phyloP scores from a whole-genome alignment of 2,113 vertebrate genomes.

The Anoura caudifer region DNA sequence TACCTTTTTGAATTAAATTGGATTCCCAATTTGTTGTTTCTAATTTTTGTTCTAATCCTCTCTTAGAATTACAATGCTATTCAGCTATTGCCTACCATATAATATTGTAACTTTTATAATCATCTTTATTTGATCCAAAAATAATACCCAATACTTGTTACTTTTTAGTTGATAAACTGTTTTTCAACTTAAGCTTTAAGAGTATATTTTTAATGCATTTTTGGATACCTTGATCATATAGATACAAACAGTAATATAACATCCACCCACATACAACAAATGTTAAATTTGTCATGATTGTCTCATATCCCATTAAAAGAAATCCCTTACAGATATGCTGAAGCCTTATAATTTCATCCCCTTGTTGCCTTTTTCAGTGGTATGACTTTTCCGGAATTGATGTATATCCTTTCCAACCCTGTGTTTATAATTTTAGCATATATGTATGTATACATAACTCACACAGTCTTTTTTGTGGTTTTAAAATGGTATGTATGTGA shows the following conservation, averaged over 20 bases:
- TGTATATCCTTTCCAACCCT: not conserved
- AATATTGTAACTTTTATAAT: not conserved
- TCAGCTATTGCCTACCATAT: not conserved
- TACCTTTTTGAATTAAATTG: slow-evolving; percentile 2
- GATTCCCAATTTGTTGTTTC: not conserved
- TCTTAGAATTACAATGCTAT: slow-evolving; percentile 4
- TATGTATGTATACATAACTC: not conserved
- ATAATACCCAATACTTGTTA: not conserved
- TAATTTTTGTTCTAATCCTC: not conserved
- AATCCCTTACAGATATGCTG: not conserved
- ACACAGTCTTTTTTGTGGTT: not conserved
- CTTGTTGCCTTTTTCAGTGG: not conserved
- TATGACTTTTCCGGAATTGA: not conserved
- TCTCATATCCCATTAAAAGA: not conserved
- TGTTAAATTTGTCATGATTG: not conserved
- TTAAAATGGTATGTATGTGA: not conserved
- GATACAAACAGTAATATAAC: not conserved
- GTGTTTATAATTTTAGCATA: not conserved
- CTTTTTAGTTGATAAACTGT: not conserved
- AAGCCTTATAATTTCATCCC: not conserved
- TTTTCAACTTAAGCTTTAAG: slow-evolving; percentile 10
- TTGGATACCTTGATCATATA: not conserved
- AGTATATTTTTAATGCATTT: not conserved
- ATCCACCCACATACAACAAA: not conserved
- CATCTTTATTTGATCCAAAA: slow-evolving; percentile 3